Conservation (phyloP, 2,797 vertebrate species). For the Dendrocincla tyrannina region DNA sequence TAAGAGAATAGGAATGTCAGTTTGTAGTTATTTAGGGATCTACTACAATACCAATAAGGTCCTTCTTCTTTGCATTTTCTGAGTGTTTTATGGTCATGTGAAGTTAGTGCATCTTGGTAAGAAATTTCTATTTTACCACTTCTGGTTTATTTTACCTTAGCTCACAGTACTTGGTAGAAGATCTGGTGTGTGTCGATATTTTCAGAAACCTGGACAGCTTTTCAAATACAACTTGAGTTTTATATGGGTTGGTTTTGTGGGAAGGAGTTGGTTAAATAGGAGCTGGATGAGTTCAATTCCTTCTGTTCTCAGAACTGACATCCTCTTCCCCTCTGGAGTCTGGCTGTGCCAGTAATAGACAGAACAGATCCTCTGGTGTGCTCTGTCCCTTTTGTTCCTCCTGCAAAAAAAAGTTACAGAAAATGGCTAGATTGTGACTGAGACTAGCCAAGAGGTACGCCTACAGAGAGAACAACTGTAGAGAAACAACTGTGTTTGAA, state of each 20-base stretch:
- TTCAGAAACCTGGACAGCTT: background rate
- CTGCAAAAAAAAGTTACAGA: background rate
- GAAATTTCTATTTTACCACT: background rate
- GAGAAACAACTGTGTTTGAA: background rate
- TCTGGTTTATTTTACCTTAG: background rate
- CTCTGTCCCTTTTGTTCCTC: background rate
- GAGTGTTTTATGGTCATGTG: background rate
- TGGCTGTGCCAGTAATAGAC: slow-evolving; percentile 30
- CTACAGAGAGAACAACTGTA: background rate
- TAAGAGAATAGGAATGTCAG: background rate
- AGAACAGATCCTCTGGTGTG: slow-evolving; percentile 12
- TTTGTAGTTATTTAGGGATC: background rate
- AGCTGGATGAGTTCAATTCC: background rate
- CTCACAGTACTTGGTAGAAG: background rate
- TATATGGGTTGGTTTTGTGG: background rate
- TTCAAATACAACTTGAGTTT: background rate
- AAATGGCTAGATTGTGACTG: background rate
- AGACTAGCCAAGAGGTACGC: background rate
- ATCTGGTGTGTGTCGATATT: background rate
- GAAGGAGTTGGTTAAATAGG: slow-evolving; percentile 6
- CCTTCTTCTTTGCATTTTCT: slow-evolving; percentile 11
- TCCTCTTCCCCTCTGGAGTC: slow-evolving; percentile 4
- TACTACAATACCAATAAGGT: background rate
- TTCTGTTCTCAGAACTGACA: background rate
- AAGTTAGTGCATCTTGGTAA: background rate